Evolutionary conservation across 2,888 invertebrate genomes (phyloP), one percentile per base, ranked within the genome.

Genomic region (Cyrtodaria siliqua): DNA sequence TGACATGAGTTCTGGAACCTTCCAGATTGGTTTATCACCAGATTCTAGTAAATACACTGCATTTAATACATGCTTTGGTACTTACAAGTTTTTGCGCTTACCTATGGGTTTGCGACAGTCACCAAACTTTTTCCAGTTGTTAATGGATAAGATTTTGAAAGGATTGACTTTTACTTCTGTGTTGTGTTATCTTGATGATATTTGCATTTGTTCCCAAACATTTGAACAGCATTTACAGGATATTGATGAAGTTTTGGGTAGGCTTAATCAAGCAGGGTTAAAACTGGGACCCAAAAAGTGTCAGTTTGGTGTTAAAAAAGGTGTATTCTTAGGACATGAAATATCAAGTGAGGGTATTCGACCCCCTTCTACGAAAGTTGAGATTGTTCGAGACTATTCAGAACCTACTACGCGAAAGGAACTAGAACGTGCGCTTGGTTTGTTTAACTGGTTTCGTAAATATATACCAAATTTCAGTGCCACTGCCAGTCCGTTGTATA

Each of bases 401-500:
- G 38, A 40, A 16, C 77, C 81, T 8, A 71, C 26, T 8, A 69
- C 64, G 27, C 33, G 38, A n/a, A 79, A 77, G 18, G 77, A 78
- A 57, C 33, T 79, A n/a, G 44, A 80, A 44, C 29, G 75, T 44
- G 52, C 64, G 29, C 23, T 80, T 16, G 83, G 83, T 6, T 38
- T 83, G 42, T 81, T 78, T 53, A 75, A 81, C 42, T 81, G 77
- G 77, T 77, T 73, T 26, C 40, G 73, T 26, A 82, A 82, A 38
- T 83, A 60, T 27, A 80, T 83, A 23, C 8, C n/a, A 27, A 61
- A 61, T 18, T 69, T 38, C 26, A 69, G 69, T 62, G 62, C 47
- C 6, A 33, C 44, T 1, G 55, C 69, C 2, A 47, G 27, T 20
- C 68, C 76, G 0, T 27, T 79, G 8, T 73, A 68, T 44, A n/a